Evolutionary conservation across 2,888 invertebrate species (phyloP).

Genomic region (Drosophila dives): DNA sequence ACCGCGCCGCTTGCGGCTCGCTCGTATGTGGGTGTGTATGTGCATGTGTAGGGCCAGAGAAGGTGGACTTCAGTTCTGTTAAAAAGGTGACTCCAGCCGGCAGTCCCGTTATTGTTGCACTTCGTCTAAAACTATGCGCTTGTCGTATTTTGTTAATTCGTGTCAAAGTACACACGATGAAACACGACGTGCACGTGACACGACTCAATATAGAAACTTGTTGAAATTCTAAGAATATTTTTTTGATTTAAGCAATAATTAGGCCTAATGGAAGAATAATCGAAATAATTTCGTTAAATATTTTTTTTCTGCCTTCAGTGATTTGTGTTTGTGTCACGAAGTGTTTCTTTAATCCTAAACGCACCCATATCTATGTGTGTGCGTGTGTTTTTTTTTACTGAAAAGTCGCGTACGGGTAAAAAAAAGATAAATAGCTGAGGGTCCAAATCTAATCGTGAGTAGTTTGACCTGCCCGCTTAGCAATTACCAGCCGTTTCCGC

Average conservation of each 20-base stretch:
- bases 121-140: constrained; percentile 5
- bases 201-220: neutral
- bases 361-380: neutral
- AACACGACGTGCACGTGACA: constrained; percentile 9
- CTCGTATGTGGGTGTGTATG: constrained; percentile 20
- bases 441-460: constrained; percentile 46
- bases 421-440: constrained; percentile 34
- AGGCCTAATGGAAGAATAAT: neutral
- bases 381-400: neutral
- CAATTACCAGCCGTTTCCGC: neutral
- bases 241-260: neutral
- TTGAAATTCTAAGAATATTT: too few species aligned
- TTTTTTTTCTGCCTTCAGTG: neutral
- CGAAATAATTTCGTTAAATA: neutral
- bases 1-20: constrained; percentile 35
- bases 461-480: constrained; percentile 12
- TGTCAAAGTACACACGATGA: constrained; percentile 1
- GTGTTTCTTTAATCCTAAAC: neutral
- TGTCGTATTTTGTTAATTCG: constrained; percentile 2
- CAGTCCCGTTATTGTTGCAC: constrained; percentile 14
- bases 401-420: constrained; percentile 16
- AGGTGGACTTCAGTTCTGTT: constrained; percentile 35
- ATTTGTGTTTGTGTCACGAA: neutral
- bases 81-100: constrained; percentile 44
- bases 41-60: constrained; percentile 36